Percentiles rank a stretch among this genome's conserved stretches.
Evolutionary conservation across 2,888 invertebrate species (phyloP).

Genomic region (Phortica okadai): DNA sequence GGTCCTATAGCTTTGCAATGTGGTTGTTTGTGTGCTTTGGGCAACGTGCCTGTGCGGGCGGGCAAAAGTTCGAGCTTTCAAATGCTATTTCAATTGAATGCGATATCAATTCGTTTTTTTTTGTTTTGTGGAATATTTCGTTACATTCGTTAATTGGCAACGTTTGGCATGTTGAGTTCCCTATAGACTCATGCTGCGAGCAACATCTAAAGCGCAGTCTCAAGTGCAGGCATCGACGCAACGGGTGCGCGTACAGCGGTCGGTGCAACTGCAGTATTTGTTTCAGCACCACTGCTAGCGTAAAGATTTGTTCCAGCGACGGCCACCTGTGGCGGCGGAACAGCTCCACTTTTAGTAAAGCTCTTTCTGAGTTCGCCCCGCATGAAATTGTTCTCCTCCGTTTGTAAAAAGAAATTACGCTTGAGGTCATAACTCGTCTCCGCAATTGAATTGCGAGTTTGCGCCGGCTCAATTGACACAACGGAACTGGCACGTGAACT

Average conservation of each 20-base stretch:
- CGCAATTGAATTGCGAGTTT: constrained; percentile 47
- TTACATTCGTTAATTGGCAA: constrained; percentile 13
- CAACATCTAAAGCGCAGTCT: constrained; percentile 66
- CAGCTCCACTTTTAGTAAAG: constrained; percentile 47
- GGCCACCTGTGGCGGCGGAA: not conserved
- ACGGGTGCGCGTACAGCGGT: constrained; percentile 38
- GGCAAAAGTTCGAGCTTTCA: not conserved
- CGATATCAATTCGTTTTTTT: not conserved
- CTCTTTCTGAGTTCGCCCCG: constrained; percentile 72
- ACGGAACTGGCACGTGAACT: constrained; percentile 78
- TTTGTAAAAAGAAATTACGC: constrained; percentile 75
- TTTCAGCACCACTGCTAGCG: constrained; percentile 24
- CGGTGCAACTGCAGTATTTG: constrained; percentile 39
- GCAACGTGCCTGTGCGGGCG: constrained; percentile 1
- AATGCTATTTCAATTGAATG: not conserved
- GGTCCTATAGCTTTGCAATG: constrained; percentile 7
- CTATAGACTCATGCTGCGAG: not conserved
- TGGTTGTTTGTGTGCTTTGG: not conserved
- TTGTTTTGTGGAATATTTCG: not conserved
- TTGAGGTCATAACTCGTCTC: constrained; percentile 71
- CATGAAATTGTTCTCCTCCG: constrained; percentile 77
- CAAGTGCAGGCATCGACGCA: constrained; percentile 66
- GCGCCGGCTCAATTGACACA: constrained; percentile 50
- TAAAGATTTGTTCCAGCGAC: constrained; percentile 51
- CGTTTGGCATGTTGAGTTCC: constrained; percentile 17